Evolutionary conservation across 2,113 vertebrate species (phyloP).

Genomic region (Phyllopteryx taeniolatus): DNA sequence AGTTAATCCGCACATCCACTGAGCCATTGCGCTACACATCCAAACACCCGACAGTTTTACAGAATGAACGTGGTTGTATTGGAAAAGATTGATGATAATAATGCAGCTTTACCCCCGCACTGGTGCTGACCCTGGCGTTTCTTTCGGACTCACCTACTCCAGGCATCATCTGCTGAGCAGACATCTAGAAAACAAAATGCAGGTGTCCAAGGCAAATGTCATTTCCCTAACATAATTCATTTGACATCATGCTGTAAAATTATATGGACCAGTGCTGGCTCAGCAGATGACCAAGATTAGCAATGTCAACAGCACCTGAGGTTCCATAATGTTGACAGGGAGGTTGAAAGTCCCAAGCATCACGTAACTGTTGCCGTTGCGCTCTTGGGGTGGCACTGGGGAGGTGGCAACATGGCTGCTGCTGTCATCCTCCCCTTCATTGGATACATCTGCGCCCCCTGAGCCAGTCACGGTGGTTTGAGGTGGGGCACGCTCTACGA

Average conservation of each 20-base stretch:
- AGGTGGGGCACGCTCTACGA: constrained; percentile 87
- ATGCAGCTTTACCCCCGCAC: constrained; percentile 66
- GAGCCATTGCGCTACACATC: constrained; percentile 74
- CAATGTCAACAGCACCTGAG: constrained; percentile 59
- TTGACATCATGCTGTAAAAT: not conserved
- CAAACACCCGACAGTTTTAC: not conserved
- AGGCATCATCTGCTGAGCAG: constrained; percentile 78
- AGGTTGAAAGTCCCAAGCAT: constrained; percentile 93
- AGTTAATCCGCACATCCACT: constrained; percentile 86
- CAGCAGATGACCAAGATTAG: not conserved
- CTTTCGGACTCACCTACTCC: constrained; percentile 75
- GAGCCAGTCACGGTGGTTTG: constrained; percentile 78
- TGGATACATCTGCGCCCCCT: constrained; percentile 69
- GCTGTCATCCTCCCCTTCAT: constrained; percentile 54
- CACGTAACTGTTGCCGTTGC: constrained; percentile 91
- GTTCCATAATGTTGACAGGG: constrained; percentile 83
- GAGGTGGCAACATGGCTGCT: constrained; percentile 66
- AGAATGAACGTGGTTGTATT: not conserved
- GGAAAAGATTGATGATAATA: not conserved
- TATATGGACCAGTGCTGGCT: not conserved
- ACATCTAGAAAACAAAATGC: constrained; percentile 55
- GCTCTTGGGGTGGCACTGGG: constrained; percentile 77
- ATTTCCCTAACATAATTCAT: not conserved
- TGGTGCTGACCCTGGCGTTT: constrained; percentile 72
- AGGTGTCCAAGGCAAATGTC: not conserved